phyloP scores from a whole-genome alignment of 2,113 vertebrate species.

The Smithornis capensis region DNA sequence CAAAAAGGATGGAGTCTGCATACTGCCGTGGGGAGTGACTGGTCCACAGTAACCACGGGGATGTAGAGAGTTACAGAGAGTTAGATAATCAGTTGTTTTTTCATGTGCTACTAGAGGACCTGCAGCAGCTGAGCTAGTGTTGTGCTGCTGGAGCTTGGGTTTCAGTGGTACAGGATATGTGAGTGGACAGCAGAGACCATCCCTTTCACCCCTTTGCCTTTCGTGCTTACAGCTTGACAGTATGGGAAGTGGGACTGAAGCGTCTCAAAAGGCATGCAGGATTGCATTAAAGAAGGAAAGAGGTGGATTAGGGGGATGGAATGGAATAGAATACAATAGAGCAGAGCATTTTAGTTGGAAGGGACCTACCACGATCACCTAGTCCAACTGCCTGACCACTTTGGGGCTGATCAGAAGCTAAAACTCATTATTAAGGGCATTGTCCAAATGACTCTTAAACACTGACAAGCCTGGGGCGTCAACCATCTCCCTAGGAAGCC shows the following conservation, averaged over 20 bases:
- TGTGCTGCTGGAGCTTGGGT: background rate
- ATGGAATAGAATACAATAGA: background rate
- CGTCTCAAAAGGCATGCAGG: background rate
- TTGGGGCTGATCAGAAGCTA: background rate
- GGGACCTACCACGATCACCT: background rate
- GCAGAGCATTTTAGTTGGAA: background rate
- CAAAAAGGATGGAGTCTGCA: background rate
- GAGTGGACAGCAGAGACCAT: background rate
- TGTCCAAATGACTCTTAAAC: background rate
- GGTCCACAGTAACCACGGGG: background rate
- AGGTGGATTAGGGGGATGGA: background rate
- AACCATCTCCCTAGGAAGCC: background rate
- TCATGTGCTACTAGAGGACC: background rate
- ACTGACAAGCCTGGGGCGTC: background rate
- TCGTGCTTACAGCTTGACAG: background rate
- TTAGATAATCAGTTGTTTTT: background rate
- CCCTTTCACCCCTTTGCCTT: background rate
- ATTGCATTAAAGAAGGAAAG: background rate
- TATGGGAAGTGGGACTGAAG: background rate
- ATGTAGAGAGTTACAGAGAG: background rate
- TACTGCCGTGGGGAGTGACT: background rate
- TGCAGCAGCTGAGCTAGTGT: background rate
- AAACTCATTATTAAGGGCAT: background rate
- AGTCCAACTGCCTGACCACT: background rate
- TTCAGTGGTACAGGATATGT: rapidly evolving